Conservation (phyloP, 2,113 vertebrate species). For the Narcine bancroftii region DNA sequence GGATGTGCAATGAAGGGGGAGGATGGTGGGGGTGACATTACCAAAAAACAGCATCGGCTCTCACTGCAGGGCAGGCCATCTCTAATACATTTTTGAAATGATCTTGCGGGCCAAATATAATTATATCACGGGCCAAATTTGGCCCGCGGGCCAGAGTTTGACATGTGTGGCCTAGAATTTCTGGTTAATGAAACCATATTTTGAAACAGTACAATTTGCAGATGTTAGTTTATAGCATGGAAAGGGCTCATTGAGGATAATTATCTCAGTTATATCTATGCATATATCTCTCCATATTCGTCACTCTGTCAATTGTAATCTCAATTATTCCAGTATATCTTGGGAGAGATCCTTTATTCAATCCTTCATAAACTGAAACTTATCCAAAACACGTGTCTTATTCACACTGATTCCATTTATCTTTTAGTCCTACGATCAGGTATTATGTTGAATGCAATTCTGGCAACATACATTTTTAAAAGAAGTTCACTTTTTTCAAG, state of each 20-base stretch:
- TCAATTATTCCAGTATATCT: background rate
- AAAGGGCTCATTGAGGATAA: background rate
- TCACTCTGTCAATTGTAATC: background rate
- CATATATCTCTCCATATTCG: too few relatives aligned
- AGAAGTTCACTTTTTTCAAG: background rate
- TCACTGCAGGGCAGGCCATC: too few relatives aligned
- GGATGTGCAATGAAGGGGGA: background rate
- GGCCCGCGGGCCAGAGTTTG: too few relatives aligned
- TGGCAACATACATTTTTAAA: background rate
- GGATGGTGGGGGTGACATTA: background rate
- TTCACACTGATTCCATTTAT: too few relatives aligned
- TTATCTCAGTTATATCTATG: too few relatives aligned
- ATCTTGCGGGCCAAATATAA: too few relatives aligned
- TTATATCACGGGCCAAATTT: too few relatives aligned
- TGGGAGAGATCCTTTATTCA: background rate
- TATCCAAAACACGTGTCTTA: background rate
- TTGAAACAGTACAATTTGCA: background rate
- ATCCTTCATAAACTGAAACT: background rate
- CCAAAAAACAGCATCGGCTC: too few relatives aligned
- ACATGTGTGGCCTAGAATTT: background rate
- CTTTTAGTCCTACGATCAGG: background rate
- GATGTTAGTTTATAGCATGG: background rate
- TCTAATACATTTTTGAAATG: too few relatives aligned
- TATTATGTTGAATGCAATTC: background rate
- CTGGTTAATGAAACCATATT: background rate